Percentiles rank a stretch among this genome's conserved stretches.
phyloP scores from a whole-genome alignment of 2,113 vertebrate species.

The Anguilla rostrata region DNA sequence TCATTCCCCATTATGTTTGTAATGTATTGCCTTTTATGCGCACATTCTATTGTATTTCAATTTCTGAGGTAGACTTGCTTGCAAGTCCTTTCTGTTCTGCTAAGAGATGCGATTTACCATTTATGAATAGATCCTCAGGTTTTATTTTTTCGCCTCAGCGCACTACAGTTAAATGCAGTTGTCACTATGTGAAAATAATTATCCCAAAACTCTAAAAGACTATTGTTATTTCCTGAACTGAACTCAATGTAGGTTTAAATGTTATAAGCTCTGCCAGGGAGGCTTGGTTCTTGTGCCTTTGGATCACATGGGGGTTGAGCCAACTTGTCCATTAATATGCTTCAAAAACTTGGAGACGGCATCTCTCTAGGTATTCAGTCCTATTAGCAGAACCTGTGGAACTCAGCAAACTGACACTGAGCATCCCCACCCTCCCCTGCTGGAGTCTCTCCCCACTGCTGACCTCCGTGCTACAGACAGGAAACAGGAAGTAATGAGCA shows the following conservation, averaged over 20 bases:
- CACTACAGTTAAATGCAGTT: conserved; percentile 31
- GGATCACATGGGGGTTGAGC: conserved; percentile 30
- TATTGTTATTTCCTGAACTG: conserved; percentile 40
- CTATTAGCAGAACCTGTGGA: not conserved
- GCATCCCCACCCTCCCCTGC: not conserved
- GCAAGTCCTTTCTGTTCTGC: conserved; percentile 20
- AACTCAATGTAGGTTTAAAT: conserved; percentile 39
- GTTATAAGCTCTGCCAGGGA: conserved; percentile 39
- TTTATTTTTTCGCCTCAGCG: conserved; percentile 27
- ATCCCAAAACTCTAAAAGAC: conserved; percentile 35
- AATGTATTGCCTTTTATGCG: conserved; percentile 28
- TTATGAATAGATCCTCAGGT: conserved; percentile 31
- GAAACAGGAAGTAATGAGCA: not conserved
- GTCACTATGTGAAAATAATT: conserved; percentile 36
- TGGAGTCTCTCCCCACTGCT: conserved; percentile 1
- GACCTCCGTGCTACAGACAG: not conserved
- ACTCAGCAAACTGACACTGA: conserved; percentile 11
- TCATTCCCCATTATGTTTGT: conserved; percentile 16
- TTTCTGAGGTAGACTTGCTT: conserved; percentile 17
- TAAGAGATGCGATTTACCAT: conserved; percentile 28
- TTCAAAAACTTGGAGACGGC: not conserved
- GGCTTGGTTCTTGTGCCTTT: conserved; percentile 29
- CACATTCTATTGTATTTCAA: conserved; percentile 26
- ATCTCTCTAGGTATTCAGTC: not conserved
- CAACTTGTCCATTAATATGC: conserved; percentile 6